Base-by-base conservation (phyloP, 2,888 invertebrate genomes). In the Megastigmus dorsalis region DNA sequence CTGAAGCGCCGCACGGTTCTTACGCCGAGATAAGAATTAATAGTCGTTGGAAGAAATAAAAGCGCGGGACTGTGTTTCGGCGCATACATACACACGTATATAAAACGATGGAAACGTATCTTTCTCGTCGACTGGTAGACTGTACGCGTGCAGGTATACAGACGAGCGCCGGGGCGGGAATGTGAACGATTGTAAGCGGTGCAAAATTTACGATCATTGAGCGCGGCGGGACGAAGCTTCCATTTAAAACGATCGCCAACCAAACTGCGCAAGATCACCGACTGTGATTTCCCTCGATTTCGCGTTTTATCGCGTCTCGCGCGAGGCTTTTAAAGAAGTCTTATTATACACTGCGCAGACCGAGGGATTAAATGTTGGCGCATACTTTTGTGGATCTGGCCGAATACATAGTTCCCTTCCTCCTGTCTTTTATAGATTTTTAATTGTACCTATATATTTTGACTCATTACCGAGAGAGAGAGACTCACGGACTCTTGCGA, bases 131-230 rank as follows among this genome's bases (percentile, higher is more conserved):
- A 26, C 26, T 41, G 48, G 23, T 3, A 30, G 18, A 23, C 36
- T 54, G 30, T 50, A 36, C 15, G 50, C 9, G 38, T 15, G 13
- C n/a, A 18, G 30, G 7, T 30, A n/a, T n/a, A n/a, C n/a, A n/a
- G n/a, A n/a, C 20, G 65, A 20, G 36, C 9, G 63, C 4, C 2
- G 30, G 7, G 7, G 20, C 26, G 63, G 33, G 38, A 52, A 43
- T 28, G 55, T 54, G 71, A 15, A 57, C 79, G 80, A 82, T 82
- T 82, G 80, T 83, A 83, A 83, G 82, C 52, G 55, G 75, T n/a
- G n/a, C n/a, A 62, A 76, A 80, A 82, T 83, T 83, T 83, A 83
- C 80, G 83, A 82, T 69, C 69, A 59, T 62, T 74, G 70, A 70
- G 50, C 48, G 20, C 28, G 60, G n/a, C 41, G 23, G 23, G 30